These are phyloP conservation scores for Ectropis grisescens DNA, from an alignment of 1,140 invertebrate species.

Conservation along the genomic window DNA sequence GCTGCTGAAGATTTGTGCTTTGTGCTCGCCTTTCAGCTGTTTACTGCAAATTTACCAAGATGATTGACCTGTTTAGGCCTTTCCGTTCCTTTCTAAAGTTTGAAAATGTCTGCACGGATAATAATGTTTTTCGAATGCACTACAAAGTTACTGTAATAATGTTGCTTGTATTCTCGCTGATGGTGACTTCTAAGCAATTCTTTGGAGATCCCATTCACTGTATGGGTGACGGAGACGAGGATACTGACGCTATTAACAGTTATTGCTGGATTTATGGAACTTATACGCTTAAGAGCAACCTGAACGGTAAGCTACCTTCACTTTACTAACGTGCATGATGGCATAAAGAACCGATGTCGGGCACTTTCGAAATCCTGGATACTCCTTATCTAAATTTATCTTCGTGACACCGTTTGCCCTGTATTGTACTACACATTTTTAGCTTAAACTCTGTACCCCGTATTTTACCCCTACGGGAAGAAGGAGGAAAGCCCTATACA, in stretches of 20 bases:
- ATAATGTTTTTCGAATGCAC: constrained; percentile 77
- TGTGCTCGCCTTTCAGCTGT: no score
- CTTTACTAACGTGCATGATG: no score
- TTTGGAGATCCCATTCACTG: constrained; percentile 80
- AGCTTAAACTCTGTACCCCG: no score
- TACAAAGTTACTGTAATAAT: constrained; percentile 77
- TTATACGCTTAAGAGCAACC: constrained; percentile 72
- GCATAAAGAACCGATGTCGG: no score
- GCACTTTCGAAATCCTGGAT: no score
- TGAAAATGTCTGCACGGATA: constrained; percentile 75
- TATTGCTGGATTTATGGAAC: constrained; percentile 87
- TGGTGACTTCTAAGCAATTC: constrained; percentile 80
- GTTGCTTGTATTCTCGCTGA: constrained; percentile 74
- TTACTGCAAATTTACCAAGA: no score
- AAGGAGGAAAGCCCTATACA: no score
- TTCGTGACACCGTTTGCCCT: no score
- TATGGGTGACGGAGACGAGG: constrained; percentile 55
- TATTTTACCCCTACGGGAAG: no score
- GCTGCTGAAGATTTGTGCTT: no score
- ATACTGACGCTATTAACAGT: constrained; percentile 75
- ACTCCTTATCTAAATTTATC: no score
- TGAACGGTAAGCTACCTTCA: constrained; percentile 37
- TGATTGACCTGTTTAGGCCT: constrained; percentile 57
- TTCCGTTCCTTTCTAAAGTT: constrained; percentile 70
- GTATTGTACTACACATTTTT: no score